These are phyloP conservation scores for Formica aserva DNA, from an alignment of 2,888 invertebrate species.

Conservation along the genomic window DNA sequence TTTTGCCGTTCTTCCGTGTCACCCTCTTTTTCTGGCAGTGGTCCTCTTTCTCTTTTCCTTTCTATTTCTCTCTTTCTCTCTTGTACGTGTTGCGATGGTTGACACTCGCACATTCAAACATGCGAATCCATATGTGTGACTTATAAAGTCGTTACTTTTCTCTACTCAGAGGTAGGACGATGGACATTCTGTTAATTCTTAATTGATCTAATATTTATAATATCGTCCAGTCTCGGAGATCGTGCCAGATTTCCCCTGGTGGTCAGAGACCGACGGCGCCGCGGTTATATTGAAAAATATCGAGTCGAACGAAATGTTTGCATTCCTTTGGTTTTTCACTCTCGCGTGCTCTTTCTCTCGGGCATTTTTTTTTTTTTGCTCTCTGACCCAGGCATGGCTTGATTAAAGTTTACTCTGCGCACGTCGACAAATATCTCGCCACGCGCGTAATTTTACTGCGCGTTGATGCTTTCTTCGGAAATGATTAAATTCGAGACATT, in stretches of 20 bases:
- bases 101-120: slow-evolving; percentile 55
- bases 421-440: slow-evolving; percentile 71
- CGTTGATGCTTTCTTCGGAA: slow-evolving; percentile 19
- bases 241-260: slow-evolving; percentile 83
- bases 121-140: slow-evolving; percentile 62
- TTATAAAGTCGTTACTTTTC: slow-evolving; percentile 78
- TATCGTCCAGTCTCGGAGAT: slow-evolving; percentile 74
- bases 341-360: slow-evolving; percentile 59
- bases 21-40: slow-evolving; percentile 56
- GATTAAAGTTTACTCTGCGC: slow-evolving; percentile 79
- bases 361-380: slow-evolving; percentile 58
- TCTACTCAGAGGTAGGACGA: slow-evolving; percentile 55
- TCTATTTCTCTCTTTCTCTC: slow-evolving; percentile 59
- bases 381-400: slow-evolving; percentile 67
- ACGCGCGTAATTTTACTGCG: slow-evolving; percentile 62
- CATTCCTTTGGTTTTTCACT: slow-evolving; percentile 67
- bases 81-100: slow-evolving; percentile 68
- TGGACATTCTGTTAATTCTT: slow-evolving; percentile 78
- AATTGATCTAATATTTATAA: slow-evolving; percentile 84
- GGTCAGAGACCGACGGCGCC: slow-evolving; percentile 75
- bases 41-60: slow-evolving; percentile 54
- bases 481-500: slow-evolving; percentile 11
- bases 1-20: slow-evolving; percentile 57
- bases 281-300: slow-evolving; percentile 83
- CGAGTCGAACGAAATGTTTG: slow-evolving; percentile 78